Evolutionary conservation across 2,797 vertebrate genomes (phyloP).

Genomic region (Kryptopterus vitreolus): DNA sequence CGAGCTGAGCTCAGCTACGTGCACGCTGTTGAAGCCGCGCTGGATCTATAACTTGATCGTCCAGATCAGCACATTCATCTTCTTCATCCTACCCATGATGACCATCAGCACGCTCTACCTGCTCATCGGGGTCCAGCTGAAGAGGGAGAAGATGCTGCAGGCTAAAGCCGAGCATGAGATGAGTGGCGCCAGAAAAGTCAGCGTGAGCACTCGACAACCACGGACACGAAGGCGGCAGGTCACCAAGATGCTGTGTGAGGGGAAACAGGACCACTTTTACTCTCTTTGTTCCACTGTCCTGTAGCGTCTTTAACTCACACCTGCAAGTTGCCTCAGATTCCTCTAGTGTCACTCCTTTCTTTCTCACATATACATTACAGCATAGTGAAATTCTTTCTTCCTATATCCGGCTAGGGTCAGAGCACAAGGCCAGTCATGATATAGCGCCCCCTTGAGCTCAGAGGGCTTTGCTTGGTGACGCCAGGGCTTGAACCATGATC

Average conservation of each 20-base stretch:
- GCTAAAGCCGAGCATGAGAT: constrained; percentile 32
- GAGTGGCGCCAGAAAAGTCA: background rate
- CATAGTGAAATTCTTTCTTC: no score
- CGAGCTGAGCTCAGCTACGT: constrained; percentile 78
- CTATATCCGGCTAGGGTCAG: no score
- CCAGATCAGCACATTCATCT: constrained; percentile 85
- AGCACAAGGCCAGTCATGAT: no score
- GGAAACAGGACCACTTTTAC: constrained; percentile 19
- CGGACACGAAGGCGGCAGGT: constrained; percentile 83
- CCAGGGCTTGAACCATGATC: no score
- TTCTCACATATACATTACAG: no score
- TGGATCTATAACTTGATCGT: constrained; percentile 88
- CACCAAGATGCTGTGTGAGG: constrained; percentile 97
- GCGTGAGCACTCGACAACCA: constrained; percentile 64
- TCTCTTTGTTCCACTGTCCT: background rate
- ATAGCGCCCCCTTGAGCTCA: no score
- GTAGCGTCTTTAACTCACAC: background rate
- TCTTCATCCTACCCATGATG: constrained; percentile 90
- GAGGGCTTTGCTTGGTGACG: background rate
- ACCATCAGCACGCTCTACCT: constrained; percentile 87
- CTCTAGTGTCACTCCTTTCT: background rate
- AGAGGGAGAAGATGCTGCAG: constrained; percentile 79
- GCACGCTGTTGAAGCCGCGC: constrained; percentile 77
- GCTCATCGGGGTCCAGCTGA: constrained; percentile 85
- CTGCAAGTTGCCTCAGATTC: background rate